Evolutionary conservation across 1,140 invertebrate genomes (phyloP), one percentile per base, ranked within the genome.

Genomic region (Ceratina calcarata): DNA sequence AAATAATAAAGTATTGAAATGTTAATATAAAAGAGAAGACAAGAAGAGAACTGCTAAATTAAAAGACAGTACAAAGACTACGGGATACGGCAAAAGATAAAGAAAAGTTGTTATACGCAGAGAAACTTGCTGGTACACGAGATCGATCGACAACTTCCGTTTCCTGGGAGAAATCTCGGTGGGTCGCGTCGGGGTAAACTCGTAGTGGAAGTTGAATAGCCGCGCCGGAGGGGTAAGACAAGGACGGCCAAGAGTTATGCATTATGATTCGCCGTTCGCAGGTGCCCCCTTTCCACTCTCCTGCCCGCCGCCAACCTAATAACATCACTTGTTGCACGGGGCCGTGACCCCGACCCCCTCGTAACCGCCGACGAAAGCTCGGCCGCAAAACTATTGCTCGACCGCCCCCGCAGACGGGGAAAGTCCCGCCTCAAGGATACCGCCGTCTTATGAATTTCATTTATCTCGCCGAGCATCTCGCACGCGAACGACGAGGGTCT

Each of bases 241-340:
- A 91, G 89, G 88, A 90, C 88, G 83, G 85, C 83, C 89, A 89
- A 88, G 90, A 91, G 90, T 90, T 91, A 91, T 91, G 89, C 88
- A 91, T 91, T 91, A 91, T 91, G 90, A 91, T 91, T 91, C 88
- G 87, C 87, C 78, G 82, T 88, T 87, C 82, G 58, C 76, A 55
- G 70, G 60, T 74, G 74, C 71, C 79, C 82, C 71, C 72, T 79
- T 78, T 72, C 76, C 82, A 80, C 78, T 75, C 73, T 83, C 72
- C 37, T 45, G 37, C 37, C 37, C 75, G 20, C 71, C 71, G 73
- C 79, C 88, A 86, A 89, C 88, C 87, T 91, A 90, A 91, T 91
- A 91, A 90, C 88, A 90, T 91, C 90, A 91, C 90, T 91, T 91
- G 90, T 91, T 91, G 90, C 90, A 82, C 83, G 72, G 85, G 83